Conservation (phyloP, 2,888 invertebrate genomes). For the Ellobium chinense region DNA sequence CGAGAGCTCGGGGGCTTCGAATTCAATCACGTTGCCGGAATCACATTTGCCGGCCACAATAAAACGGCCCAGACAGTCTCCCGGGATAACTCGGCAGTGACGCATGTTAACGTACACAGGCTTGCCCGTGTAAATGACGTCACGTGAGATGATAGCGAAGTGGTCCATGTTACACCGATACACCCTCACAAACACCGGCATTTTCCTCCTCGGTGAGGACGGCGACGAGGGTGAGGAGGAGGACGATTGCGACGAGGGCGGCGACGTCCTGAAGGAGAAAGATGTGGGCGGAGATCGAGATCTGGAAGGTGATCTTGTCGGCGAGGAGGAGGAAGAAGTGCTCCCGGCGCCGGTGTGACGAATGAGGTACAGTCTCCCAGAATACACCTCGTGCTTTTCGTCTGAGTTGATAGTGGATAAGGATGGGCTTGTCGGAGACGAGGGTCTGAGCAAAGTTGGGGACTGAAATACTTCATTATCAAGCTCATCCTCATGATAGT, state of each 20-base stretch:
- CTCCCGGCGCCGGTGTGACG: constrained; percentile 24
- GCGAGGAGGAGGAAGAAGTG: constrained; percentile 4
- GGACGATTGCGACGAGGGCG: neutral
- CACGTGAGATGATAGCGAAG: constrained; percentile 42
- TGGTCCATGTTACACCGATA: constrained; percentile 40
- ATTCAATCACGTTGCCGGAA: constrained; percentile 39
- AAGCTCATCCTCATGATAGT: constrained; percentile 25
- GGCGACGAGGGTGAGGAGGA: constrained; percentile 14
- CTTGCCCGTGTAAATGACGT: constrained; percentile 34
- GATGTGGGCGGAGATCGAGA: neutral
- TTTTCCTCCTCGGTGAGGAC: constrained; percentile 5
- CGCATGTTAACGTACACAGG: constrained; percentile 42
- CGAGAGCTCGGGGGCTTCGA: constrained; percentile 37
- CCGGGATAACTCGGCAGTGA: constrained; percentile 39
- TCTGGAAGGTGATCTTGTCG: neutral
- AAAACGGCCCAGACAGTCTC: constrained; percentile 36
- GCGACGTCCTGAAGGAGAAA: neutral
- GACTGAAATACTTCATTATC: constrained; percentile 41
- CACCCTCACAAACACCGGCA: constrained; percentile 36
- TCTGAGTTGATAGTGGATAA: constrained; percentile 5
- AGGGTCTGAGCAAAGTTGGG: neutral
- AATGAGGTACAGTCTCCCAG: constrained; percentile 41
- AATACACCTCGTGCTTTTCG: constrained; percentile 38
- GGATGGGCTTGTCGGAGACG: neutral
- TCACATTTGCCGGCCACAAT: constrained; percentile 39